Evolutionary conservation across 2,797 vertebrate species (phyloP), one percentile per base, ranked within the genome.

Genomic region (Hydrocynus forskahlii): DNA sequence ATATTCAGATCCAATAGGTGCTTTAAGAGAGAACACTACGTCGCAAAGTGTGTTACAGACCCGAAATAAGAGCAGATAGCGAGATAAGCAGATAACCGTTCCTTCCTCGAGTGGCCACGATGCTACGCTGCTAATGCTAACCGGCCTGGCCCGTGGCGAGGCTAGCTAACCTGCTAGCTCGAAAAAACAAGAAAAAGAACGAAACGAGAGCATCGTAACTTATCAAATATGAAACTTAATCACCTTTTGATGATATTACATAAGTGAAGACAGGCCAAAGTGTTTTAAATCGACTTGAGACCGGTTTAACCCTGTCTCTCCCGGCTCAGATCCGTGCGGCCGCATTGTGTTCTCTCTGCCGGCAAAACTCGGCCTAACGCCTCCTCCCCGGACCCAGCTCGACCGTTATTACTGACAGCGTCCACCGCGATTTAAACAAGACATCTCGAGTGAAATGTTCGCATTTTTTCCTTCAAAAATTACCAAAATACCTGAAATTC

Each of bases 331-430:
- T 16, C 14, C 29, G 16, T 3, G 5, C 9, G 6, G 50, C 81
- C 81, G 76, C 76, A 83, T 82, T 78, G 76, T 78, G 62, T 52
- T 5, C 38, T 67, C 62, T 40, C 57, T 52, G 54, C 81, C 81
- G 81, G 81, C 62, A 78, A 75, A 40, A 52, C 23, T 29, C 40
- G 50, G 69, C 62, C 62, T 25, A 13, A 14, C 38, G 21, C 50
- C 21, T 23, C 0, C 17, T 14, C 29, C 2, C 17, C 29, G 7
- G 16, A 35, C 35, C 35, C 35, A 35, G 35, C 35, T 35, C 35
- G 35, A 35, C 35, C 35, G 4, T 35, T 48, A 45, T 17, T n/a
- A 1, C 38, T 10, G 38, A 43, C 8, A 29, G 17, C 5, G 10
- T 43, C 19, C 2, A 4, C 17, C 0, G 19, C 2, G n/a, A 68